phyloP scores from a whole-genome alignment of 2,888 invertebrate species.

The Melieria picta region DNA sequence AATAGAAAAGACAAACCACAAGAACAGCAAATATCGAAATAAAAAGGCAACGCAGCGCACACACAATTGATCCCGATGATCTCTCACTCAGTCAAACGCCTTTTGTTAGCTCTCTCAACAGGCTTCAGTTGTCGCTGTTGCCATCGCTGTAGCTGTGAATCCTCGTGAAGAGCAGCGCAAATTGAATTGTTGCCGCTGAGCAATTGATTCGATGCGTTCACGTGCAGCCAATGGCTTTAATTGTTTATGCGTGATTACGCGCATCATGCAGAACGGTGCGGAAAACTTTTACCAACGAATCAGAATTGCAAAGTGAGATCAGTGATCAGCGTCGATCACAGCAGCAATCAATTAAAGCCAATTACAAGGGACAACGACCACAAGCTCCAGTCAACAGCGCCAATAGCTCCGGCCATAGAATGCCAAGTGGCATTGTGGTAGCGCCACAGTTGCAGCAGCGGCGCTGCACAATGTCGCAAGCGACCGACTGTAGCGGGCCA shows the following conservation, averaged over 20 bases:
- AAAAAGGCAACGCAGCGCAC: slow-evolving; percentile 8
- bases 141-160: not conserved
- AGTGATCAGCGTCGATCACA: slow-evolving; percentile 9
- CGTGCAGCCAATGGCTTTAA: slow-evolving; percentile 17
- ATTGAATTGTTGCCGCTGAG: slow-evolving; percentile 13
- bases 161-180: not conserved
- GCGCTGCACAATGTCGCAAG: not conserved
- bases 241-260: slow-evolving; percentile 22
- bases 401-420: slow-evolving; percentile 3
- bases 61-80: not conserved
- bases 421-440: slow-evolving; percentile 12
- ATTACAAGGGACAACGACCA: slow-evolving; percentile 47
- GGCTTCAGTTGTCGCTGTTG: slow-evolving; percentile 9
- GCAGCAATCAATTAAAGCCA: slow-evolving; percentile 59
- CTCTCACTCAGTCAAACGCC: too few relatives aligned
- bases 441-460: not conserved
- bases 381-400: slow-evolving; percentile 19
- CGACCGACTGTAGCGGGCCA: not conserved
- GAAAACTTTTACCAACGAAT: not conserved
- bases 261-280: slow-evolving; percentile 15
- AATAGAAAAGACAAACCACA: not conserved
- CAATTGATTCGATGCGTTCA: slow-evolving; percentile 16
- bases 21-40: not conserved
- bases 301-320: slow-evolving; percentile 40
- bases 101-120: slow-evolving; percentile 1